These are phyloP conservation scores for Rhagoletis zephyria DNA, from an alignment of 1,140 invertebrate species.

Conservation along the genomic window DNA sequence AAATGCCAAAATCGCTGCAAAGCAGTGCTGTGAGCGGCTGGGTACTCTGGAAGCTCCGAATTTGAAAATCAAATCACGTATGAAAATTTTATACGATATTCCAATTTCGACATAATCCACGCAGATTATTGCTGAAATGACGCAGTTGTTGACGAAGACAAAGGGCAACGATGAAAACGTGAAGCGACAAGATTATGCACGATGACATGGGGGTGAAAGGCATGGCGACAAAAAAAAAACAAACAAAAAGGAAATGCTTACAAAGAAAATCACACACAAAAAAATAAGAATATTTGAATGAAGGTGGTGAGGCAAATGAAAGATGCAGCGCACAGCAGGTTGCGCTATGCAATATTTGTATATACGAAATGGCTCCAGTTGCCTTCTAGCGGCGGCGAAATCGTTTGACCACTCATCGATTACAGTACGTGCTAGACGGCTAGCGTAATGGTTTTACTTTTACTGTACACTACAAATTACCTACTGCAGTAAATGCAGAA, in stretches of 20 bases:
- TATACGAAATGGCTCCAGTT: too few species aligned
- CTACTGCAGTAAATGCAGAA: too few species aligned
- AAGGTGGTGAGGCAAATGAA: too few species aligned
- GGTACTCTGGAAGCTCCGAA: neutral
- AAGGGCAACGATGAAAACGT: neutral
- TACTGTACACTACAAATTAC: too few species aligned
- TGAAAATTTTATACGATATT: conserved; percentile 51
- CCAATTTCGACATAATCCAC: conserved; percentile 50
- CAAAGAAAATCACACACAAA: too few species aligned
- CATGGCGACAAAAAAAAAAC: neutral
- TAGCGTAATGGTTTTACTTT: too few species aligned
- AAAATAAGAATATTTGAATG: too few species aligned
- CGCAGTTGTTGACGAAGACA: conserved; percentile 37
- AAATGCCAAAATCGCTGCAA: neutral
- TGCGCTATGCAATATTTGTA: too few species aligned
- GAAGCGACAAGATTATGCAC: neutral
- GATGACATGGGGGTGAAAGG: neutral
- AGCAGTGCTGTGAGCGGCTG: neutral
- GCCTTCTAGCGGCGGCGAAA: too few species aligned
- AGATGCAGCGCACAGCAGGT: too few species aligned
- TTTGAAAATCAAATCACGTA: conserved; percentile 54
- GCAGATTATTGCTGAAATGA: conserved; percentile 35
- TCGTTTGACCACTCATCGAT: too few species aligned
- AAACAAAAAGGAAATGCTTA: neutral
- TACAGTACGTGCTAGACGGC: too few species aligned